Conservation (phyloP, 1,140 invertebrate genomes). For the Plodia interpunctella region DNA sequence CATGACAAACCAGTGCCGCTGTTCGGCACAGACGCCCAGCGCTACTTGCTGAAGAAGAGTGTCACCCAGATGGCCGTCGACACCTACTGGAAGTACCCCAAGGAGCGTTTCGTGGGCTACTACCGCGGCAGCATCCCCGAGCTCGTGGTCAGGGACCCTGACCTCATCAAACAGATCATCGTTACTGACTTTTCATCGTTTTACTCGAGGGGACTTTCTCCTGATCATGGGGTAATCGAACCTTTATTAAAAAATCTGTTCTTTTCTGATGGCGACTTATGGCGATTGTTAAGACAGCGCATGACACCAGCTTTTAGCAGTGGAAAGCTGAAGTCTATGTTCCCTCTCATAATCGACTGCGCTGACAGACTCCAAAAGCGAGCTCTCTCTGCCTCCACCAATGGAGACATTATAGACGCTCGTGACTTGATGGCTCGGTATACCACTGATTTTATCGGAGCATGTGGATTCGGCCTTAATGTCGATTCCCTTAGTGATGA, state of each 20-base stretch:
- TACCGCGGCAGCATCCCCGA: conserved; percentile 50
- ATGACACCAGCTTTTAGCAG: conserved; percentile 78
- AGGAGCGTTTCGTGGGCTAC: conserved; percentile 38
- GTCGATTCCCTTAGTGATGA: conserved; percentile 27
- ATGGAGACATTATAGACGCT: conserved; percentile 21
- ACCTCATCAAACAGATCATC: conserved; percentile 76
- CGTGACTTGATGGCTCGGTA: conserved; percentile 43
- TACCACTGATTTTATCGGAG: conserved; percentile 30
- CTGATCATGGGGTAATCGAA: conserved; percentile 18
- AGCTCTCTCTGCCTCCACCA: conserved; percentile 17
- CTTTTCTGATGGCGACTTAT: conserved; percentile 31
- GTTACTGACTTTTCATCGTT: conserved; percentile 79
- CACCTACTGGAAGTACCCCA: conserved; percentile 39
- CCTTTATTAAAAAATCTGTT: conserved; percentile 21
- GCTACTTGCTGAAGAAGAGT: conserved; percentile 31
- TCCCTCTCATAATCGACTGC: conserved; percentile 62
- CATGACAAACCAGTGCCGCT: conserved; percentile 50
- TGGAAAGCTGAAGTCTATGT: conserved; percentile 78
- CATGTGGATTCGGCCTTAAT: conserved; percentile 35
- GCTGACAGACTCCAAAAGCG: conserved; percentile 47
- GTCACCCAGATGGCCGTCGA: conserved; percentile 32
- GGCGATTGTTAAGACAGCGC: conserved; percentile 74
- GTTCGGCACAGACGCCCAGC: conserved; percentile 45
- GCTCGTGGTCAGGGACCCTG: conserved; percentile 76
- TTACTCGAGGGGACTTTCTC: conserved; percentile 32